Conservation (phyloP, 2,113 vertebrate species). For the Forbesichthys papilliferus region DNA sequence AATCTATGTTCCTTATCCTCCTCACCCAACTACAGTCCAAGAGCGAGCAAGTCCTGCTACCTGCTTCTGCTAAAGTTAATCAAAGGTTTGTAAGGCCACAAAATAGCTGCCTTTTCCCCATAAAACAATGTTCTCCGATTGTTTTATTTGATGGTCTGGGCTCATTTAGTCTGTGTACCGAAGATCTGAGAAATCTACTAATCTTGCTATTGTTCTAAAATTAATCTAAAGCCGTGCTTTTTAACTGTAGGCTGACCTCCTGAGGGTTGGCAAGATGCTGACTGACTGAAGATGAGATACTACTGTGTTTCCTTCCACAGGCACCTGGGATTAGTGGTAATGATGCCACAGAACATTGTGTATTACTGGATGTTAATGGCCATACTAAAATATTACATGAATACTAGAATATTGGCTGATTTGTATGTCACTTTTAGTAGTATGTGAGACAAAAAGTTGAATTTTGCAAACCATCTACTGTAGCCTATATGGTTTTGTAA, state of each 20-base stretch:
- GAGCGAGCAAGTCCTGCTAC: not conserved
- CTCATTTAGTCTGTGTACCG: not conserved
- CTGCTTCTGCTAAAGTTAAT: constrained; percentile 39
- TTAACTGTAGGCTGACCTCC: too few relatives aligned
- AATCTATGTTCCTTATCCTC: constrained; percentile 47
- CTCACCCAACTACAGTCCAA: constrained; percentile 17
- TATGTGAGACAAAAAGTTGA: not conserved
- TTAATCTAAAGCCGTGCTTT: too few relatives aligned
- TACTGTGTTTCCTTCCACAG: too few relatives aligned
- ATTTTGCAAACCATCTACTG: not conserved
- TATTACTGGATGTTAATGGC: too few relatives aligned
- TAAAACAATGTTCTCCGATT: constrained; percentile 30
- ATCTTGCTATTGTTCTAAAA: too few relatives aligned
- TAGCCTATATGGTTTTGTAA: not conserved
- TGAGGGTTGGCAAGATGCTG: not conserved
- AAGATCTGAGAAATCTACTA: too few relatives aligned
- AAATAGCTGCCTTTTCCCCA: constrained; percentile 48
- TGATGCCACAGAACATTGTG: too few relatives aligned
- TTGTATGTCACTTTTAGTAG: not conserved
- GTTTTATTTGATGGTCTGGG: constrained; percentile 4
- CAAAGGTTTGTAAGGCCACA: constrained; percentile 57
- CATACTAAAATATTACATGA: too few relatives aligned
- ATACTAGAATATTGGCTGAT: too few relatives aligned
- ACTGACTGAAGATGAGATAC: not conserved
- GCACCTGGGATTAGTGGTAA: too few relatives aligned